phyloP scores from a whole-genome alignment of 2,797 vertebrate genomes.

The Sebastes alutus region DNA sequence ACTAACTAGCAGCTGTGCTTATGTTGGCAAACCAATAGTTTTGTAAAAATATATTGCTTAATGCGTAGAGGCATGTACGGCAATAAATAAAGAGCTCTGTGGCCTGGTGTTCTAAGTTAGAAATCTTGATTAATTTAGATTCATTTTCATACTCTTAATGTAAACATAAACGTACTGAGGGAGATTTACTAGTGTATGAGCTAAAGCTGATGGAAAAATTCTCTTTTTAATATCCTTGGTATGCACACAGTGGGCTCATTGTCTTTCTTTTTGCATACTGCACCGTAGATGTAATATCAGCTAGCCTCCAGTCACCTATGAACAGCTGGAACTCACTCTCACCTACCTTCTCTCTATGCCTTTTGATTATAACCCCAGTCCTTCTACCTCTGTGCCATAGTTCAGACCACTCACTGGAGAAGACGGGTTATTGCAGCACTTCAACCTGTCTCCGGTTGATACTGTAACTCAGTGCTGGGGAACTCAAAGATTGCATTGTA shows the following conservation, averaged over 20 bases:
- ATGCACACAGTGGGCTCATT: constrained; percentile 39
- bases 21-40: background rate
- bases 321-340: constrained; percentile 51
- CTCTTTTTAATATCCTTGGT: constrained; percentile 49
- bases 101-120: background rate
- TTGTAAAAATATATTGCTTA: background rate
- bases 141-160: constrained; percentile 40
- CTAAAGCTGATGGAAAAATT: constrained; percentile 39
- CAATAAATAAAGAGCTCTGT: background rate
- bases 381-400: constrained; percentile 37
- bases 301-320: constrained; percentile 53
- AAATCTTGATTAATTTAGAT: constrained; percentile 36
- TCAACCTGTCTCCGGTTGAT: constrained; percentile 32
- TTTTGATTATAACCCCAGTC: constrained; percentile 51
- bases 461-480: constrained; percentile 5
- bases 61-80: background rate
- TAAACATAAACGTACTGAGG: constrained; percentile 37
- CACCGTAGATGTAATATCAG: constrained; percentile 56
- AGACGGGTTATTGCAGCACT: constrained; percentile 32
- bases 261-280: constrained; percentile 20
- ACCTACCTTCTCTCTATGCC: constrained; percentile 37
- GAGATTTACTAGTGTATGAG: constrained; percentile 22
- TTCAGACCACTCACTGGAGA: constrained; percentile 31
- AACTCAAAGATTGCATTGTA: constrained; percentile 9
- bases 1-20: background rate